Evolutionary conservation across 2,113 vertebrate genomes (phyloP).

Genomic region (Rhinogobius similis): DNA sequence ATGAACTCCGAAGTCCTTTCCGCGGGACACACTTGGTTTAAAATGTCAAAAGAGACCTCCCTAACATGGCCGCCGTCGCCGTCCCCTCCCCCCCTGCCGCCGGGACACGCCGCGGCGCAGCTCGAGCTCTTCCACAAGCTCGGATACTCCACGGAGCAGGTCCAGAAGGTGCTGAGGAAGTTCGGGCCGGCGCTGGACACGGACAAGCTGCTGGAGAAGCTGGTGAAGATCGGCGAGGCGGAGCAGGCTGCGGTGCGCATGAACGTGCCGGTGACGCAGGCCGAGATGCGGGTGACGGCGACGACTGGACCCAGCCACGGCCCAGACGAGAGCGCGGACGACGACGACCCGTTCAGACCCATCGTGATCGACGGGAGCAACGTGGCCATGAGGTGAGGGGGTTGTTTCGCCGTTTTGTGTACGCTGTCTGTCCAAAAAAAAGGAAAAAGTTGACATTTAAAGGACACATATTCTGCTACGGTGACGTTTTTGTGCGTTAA

Average conservation of each 20-base stretch:
- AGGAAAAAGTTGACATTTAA: no score
- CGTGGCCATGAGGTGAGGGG: conserved; percentile 2
- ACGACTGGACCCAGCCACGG: neutral
- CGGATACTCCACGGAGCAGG: neutral
- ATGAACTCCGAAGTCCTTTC: neutral
- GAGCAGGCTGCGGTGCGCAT: neutral
- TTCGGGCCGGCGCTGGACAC: neutral
- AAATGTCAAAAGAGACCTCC: neutral
- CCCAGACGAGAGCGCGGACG: neutral
- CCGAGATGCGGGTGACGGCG: neutral
- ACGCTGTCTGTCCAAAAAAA: no score
- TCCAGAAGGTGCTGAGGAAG: neutral
- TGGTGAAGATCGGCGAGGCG: neutral
- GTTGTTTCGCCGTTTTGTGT: no score
- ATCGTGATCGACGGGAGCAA: neutral
- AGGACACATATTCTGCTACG: no score
- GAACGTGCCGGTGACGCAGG: neutral
- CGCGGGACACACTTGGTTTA: neutral
- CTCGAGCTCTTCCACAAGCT: neutral
- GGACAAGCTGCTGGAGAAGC: neutral
- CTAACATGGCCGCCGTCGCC: neutral
- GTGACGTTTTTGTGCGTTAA: no score
- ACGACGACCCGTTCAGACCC: neutral
- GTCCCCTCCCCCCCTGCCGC: neutral
- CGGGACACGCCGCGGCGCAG: neutral